Evolutionary conservation across 1,140 invertebrate species (phyloP), one percentile per base, ranked within the genome.

Genomic region (Musca domestica): DNA sequence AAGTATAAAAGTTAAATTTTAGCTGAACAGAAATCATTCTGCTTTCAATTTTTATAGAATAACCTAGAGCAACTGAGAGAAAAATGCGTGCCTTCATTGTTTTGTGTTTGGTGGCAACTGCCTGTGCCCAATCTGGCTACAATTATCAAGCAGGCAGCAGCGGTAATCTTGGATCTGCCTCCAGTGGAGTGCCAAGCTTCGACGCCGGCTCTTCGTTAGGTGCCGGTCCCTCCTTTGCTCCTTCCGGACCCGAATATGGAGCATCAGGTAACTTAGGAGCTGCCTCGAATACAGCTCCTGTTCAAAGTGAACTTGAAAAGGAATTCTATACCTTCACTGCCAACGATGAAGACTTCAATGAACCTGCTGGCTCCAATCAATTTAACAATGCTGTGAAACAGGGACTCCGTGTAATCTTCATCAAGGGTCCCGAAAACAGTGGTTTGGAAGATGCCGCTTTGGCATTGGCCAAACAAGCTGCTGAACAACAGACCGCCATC

Each of bases 71-170:
- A 34, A 61, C 12, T 1, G n/a, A n/a, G 14, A 58, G 23, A 2
- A 79, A 76, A 71, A 80, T 80, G 77, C 77, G 75, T 41, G 70
- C 71, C 52, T 79, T 80, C 49, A 73, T 80, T 61, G 73, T 80
- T 70, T 76, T 70, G 67, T 79, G 74, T 74, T 48, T 80, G 15
- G 67, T 80, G 52, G 77, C 76, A 67, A 74, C 73, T 30, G 71
- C 74, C 68, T 76, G 72, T 68, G 77, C 77, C 68, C 76, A 78
- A 48, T 72, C 76, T 25, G 77, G 77, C 66, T 80, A 80, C 70
- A 80, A 80, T 71, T 80, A 80, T 64, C 76, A 78, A 65, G 76
- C 77, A 10, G 77, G 34, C 12, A 41, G 3, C 27, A 30, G 27
- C 12, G 34, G 34, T 9, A 41, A 41, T 41, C 6, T 76, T 10